phyloP scores from a whole-genome alignment of 1,140 invertebrate species.

The Pogonomyrmex barbatus region DNA sequence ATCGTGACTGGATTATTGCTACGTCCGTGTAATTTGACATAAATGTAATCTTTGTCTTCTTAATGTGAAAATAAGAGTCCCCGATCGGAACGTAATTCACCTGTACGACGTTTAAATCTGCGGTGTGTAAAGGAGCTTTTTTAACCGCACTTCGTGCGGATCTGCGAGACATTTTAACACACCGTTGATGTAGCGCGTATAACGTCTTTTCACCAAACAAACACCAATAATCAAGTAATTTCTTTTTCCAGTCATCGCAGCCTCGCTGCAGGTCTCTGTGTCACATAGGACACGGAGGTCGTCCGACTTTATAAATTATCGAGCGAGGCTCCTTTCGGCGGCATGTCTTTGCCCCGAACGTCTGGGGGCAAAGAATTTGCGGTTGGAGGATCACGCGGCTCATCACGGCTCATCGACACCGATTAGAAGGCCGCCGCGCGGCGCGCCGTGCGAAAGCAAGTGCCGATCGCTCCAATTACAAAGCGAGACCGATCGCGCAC shows the following conservation, averaged over 20 bases:
- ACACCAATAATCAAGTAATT: not conserved
- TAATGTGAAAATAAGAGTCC: not conserved
- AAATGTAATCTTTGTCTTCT: slow-evolving; percentile 19
- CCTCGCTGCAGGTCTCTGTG: not conserved
- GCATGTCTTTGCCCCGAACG: too few species aligned
- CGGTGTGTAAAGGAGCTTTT: slow-evolving; percentile 1
- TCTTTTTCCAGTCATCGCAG: not conserved
- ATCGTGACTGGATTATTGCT: slow-evolving; percentile 26
- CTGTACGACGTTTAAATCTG: slow-evolving; percentile 15
- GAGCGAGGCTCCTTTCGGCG: not conserved
- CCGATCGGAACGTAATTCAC: not conserved
- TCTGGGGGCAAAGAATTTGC: slow-evolving; percentile 37
- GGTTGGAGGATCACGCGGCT: slow-evolving; percentile 70
- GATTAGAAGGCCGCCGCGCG: slow-evolving; percentile 64
- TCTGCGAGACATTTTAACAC: not conserved
- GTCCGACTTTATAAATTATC: slow-evolving; percentile 3
- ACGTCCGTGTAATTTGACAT: slow-evolving; percentile 25
- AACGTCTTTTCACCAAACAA: not conserved
- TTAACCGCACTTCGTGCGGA: slow-evolving; percentile 2
- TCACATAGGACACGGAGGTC: not conserved
- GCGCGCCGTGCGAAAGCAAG: slow-evolving; percentile 80
- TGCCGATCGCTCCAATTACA: slow-evolving; percentile 82
- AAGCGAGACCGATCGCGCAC: slow-evolving; percentile 55
- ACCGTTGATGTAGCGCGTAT: not conserved
- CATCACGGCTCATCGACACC: slow-evolving; percentile 49